phyloP scores from a whole-genome alignment of 2,797 vertebrate genomes.

The Brachymystax lenok region DNA sequence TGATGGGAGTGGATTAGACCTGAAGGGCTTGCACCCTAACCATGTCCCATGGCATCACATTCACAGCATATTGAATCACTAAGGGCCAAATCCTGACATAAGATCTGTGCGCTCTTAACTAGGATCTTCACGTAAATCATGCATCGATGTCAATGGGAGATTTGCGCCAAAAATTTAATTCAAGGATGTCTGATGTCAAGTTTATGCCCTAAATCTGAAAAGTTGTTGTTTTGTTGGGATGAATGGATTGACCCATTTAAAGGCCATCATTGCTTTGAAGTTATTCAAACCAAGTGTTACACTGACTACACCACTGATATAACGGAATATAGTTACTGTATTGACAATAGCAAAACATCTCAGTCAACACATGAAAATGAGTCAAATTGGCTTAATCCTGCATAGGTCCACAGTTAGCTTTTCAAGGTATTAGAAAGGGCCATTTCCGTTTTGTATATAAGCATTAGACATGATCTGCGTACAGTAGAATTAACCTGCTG shows the following conservation, averaged over 20 bases:
- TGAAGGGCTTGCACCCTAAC: conserved; percentile 43
- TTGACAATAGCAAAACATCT: not conserved
- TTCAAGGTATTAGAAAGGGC: not conserved
- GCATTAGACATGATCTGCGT: not conserved
- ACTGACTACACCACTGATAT: not conserved
- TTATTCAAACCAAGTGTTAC: not conserved
- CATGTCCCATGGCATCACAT: conserved; percentile 39
- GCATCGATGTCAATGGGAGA: too few species aligned
- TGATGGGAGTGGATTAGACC: conserved; percentile 56
- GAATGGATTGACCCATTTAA: not conserved
- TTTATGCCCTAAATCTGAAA: not conserved
- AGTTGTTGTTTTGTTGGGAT: not conserved
- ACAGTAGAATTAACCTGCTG: conserved; percentile 29
- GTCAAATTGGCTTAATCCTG: conserved; percentile 1
- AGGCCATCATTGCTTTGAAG: not conserved
- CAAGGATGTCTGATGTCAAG: too few species aligned
- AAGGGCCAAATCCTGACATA: not conserved
- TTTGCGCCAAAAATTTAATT: not conserved
- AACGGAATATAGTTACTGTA: not conserved
- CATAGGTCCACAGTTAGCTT: not conserved
- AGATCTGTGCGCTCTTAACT: not conserved
- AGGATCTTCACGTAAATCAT: not conserved
- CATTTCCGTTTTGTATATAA: conserved; percentile 15
- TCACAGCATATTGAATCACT: not conserved
- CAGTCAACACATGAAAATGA: not conserved